Conservation (phyloP, 2,113 vertebrate species). For the Romanogobio albipinnatus region DNA sequence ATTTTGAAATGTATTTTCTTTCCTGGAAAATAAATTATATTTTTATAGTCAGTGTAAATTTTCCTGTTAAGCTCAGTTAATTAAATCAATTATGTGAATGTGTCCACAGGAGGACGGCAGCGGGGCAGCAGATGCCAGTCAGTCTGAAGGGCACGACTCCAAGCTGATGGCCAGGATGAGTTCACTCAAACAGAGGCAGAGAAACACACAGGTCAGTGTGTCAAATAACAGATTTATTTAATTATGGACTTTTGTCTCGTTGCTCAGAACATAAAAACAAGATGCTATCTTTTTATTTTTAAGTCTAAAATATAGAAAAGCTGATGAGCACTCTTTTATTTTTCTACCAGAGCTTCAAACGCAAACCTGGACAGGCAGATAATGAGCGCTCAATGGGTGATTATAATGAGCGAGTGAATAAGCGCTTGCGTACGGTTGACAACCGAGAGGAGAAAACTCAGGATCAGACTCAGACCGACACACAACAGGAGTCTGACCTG, state of each 20-base stretch:
- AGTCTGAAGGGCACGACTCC: conserved; percentile 92
- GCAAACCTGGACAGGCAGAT: conserved; percentile 91
- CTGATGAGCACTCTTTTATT: background rate
- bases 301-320: background rate
- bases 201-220: conserved; percentile 84
- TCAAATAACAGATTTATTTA: background rate
- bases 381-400: conserved; percentile 88
- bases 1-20: background rate
- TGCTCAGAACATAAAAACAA: background rate
- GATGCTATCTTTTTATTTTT: too few relatives aligned
- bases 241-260: background rate
- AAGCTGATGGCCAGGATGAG: conserved; percentile 82
- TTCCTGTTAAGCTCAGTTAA: background rate
- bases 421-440: conserved; percentile 87
- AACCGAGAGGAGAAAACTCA: conserved; percentile 64
- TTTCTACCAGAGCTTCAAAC: conserved; percentile 86
- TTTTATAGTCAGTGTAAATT: background rate
- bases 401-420: conserved; percentile 82
- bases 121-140: conserved; percentile 89
- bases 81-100: background rate
- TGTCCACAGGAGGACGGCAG: conserved; percentile 85
- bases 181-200: conserved; percentile 81
- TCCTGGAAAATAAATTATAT: background rate
- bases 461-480: conserved; percentile 58
- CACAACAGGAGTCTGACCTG: conserved; percentile 81